Conservation (phyloP, 2,888 invertebrate genomes). For the Leptopilina syphax region DNA sequence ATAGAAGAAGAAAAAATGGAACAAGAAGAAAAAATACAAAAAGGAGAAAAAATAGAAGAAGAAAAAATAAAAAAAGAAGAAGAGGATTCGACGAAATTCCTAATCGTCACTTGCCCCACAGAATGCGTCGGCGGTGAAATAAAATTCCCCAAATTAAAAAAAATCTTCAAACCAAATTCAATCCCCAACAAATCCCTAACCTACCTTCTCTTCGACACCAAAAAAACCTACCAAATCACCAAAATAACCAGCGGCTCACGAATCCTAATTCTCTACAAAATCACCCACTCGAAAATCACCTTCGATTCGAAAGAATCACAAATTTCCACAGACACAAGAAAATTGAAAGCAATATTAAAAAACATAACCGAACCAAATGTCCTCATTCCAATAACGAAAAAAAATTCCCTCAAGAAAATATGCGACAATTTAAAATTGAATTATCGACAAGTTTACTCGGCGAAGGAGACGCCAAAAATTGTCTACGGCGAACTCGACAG, state of each 20-base stretch:
- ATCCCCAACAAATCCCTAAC: background rate
- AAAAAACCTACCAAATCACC: background rate
- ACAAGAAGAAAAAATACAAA: too few species aligned
- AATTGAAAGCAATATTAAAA: background rate
- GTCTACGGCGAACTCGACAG: background rate
- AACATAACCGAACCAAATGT: background rate
- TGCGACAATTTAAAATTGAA: background rate
- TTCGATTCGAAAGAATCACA: too few species aligned
- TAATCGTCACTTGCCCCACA: background rate
- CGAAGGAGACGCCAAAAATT: background rate
- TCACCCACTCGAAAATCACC: background rate
- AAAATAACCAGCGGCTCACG: background rate
- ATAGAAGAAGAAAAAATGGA: too few species aligned
- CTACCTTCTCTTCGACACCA: background rate
- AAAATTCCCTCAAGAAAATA: background rate
- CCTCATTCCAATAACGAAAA: background rate
- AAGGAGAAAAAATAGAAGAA: too few species aligned
- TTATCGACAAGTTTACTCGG: background rate
- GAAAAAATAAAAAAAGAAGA: too few species aligned
- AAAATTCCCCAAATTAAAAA: background rate
- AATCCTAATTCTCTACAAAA: background rate
- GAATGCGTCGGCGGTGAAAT: background rate
- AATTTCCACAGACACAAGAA: background rate
- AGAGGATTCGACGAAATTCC: background rate
- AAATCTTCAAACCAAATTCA: background rate